Evolutionary conservation across 2,113 vertebrate genomes (phyloP), one percentile per base, ranked within the genome.

Genomic region (Mirza zaza): DNA sequence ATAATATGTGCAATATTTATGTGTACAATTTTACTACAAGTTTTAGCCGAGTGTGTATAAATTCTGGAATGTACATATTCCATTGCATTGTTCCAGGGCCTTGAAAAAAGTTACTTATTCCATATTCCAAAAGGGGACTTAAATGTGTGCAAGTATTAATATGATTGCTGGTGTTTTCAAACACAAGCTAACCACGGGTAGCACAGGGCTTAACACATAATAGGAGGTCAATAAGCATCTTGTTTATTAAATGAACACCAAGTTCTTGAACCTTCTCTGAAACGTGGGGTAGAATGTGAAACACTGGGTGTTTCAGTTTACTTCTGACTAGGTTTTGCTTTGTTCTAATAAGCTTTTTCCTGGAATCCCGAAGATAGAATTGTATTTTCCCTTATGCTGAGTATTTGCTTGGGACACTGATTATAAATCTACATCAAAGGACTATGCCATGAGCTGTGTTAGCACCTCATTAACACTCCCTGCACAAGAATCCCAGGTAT

Each of bases 371-470:
- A 86, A 73, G 42, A 87, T 57, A 68, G 88, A 96, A 73, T 27
- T 70, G 3, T 61, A 45, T 25, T 25, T 71, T 84, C 77, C 34
- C 42, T 82, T 91, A 86, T 89, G 86, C 42, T 91, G 59, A 29
- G 11, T 50, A 57, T 87, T 67, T 96, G 65, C 85, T 81, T 55
- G 79, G 39, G 67, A 61, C 29, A 48, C 79, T 93, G 93, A 91
- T 71, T 96, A 91, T 67, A 76, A 81, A 32, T n/a, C 48, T 34
- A 95, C 93, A 97, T 97, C 93, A 97, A 98, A 98, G 76, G 76
- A 91, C 57, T 8, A 23, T 2, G 11, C 76, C 59, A 76, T 57
- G 87, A 90, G 93, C 84, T 95, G 65, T 93, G 89, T 91, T 96
- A 87, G 76, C 94, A 97, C 93, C 86, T 96, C 97, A 96, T 98